These are phyloP conservation scores for Myotis lucifugus DNA, from an alignment of 2,113 vertebrate species.

Conservation along the genomic window DNA sequence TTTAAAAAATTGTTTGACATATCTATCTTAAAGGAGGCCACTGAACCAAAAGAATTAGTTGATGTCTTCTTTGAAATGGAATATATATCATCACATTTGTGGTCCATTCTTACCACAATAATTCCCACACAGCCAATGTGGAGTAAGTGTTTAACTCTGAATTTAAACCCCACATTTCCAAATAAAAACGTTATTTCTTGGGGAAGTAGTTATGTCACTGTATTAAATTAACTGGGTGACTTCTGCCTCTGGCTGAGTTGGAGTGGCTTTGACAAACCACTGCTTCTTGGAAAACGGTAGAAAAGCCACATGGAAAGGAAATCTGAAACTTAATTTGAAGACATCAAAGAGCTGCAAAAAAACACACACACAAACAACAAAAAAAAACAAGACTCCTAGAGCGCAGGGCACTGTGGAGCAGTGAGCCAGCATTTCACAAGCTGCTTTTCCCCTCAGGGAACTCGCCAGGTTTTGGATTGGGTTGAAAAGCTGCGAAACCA, in stretches of 20 bases:
- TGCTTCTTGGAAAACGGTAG: not conserved
- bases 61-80: slow-evolving; percentile 1
- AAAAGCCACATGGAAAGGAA: not conserved
- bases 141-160: slow-evolving; percentile 23
- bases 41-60: slow-evolving; percentile 24
- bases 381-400: not conserved
- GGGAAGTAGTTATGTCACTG: not conserved
- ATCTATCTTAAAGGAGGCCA: slow-evolving; percentile 48
- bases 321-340: not conserved
- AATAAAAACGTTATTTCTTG: slow-evolving; percentile 3
- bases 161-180: not conserved
- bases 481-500: not conserved
- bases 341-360: not conserved
- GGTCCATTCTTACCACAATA: not conserved
- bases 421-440: not conserved
- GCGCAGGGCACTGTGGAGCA: not conserved
- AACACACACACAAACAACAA: not conserved
- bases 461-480: not conserved
- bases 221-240: not conserved
- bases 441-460: not conserved
- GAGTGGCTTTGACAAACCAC: not conserved
- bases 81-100: not conserved
- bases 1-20: slow-evolving; percentile 48
- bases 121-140: not conserved
- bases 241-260: not conserved